phyloP scores from a whole-genome alignment of 2,888 invertebrate genomes.

The Agonopterix subpropinquella region DNA sequence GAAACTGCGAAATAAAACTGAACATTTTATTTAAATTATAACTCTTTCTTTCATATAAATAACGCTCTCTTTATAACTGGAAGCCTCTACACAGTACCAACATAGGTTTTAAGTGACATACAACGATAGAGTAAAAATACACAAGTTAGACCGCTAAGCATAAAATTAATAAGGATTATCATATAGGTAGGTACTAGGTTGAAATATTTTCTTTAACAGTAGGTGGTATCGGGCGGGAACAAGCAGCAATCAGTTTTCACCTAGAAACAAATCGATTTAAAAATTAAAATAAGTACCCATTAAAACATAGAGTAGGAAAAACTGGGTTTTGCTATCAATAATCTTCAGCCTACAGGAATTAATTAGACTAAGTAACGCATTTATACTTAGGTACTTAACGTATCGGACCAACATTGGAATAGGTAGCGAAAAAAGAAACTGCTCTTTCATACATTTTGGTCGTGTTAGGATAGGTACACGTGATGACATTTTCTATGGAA shows the following conservation, averaged over 20 bases:
- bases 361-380: too few species aligned
- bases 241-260: conserved; percentile 62
- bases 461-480: too few species aligned
- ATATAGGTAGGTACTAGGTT: too few species aligned
- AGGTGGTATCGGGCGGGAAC: conserved; percentile 16
- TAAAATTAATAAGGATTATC: conserved; percentile 2
- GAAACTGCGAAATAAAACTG: conserved; percentile 43
- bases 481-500: too few species aligned
- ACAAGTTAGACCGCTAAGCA: conserved; percentile 13
- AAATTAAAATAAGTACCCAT: neutral
- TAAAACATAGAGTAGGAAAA: neutral
- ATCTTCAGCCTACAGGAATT: too few species aligned
- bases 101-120: conserved; percentile 22
- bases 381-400: too few species aligned
- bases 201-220: too few species aligned
- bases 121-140: conserved; percentile 29
- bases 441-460: too few species aligned
- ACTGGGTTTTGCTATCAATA: too few species aligned
- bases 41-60: conserved; percentile 61
- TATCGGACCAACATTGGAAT: too few species aligned
- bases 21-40: conserved; percentile 70
- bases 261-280: conserved; percentile 45
- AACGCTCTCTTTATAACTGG: conserved; percentile 63
- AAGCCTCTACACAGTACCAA: conserved; percentile 64
- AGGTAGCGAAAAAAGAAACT: too few species aligned